Evolutionary conservation across 1,140 invertebrate species (phyloP).

Genomic region (Scaptomyza pallida): DNA sequence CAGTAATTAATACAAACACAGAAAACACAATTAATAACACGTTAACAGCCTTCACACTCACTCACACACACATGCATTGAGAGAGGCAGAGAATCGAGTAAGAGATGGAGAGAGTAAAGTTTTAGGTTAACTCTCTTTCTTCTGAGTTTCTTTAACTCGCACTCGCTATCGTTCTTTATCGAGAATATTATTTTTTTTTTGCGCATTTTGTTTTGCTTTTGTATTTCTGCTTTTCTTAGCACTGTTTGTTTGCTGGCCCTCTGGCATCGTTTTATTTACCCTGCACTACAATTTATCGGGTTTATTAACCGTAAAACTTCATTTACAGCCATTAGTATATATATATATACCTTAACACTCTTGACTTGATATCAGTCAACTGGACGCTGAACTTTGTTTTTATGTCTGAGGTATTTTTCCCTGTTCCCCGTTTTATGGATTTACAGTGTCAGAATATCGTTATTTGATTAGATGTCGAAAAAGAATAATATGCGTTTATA

Average conservation of each 20-base stretch:
- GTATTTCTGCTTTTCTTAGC: constrained; percentile 46
- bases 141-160: constrained; percentile 2
- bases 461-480: constrained; percentile 23
- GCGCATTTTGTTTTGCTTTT: constrained; percentile 72
- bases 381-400: constrained; percentile 36
- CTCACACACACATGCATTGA: constrained; percentile 2
- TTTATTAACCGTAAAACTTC: constrained; percentile 65
- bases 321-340: constrained; percentile 38
- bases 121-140: constrained; percentile 4
- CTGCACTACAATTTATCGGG: constrained; percentile 59
- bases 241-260: not conserved
- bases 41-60: constrained; percentile 39
- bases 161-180: constrained; percentile 1
- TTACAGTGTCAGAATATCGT: constrained; percentile 6
- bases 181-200: constrained; percentile 32
- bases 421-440: constrained; percentile 26
- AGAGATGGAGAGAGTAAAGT: constrained; percentile 21
- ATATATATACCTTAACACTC: constrained; percentile 14
- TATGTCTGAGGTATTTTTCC: not conserved
- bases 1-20: constrained; percentile 48
- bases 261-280: constrained; percentile 37
- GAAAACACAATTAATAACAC: constrained; percentile 39
- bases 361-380: constrained; percentile 52
- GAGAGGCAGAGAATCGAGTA: not conserved
- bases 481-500: not conserved